Evolutionary conservation across 2,797 vertebrate genomes (phyloP).

Genomic region (Spinibarbus caldwelli): DNA sequence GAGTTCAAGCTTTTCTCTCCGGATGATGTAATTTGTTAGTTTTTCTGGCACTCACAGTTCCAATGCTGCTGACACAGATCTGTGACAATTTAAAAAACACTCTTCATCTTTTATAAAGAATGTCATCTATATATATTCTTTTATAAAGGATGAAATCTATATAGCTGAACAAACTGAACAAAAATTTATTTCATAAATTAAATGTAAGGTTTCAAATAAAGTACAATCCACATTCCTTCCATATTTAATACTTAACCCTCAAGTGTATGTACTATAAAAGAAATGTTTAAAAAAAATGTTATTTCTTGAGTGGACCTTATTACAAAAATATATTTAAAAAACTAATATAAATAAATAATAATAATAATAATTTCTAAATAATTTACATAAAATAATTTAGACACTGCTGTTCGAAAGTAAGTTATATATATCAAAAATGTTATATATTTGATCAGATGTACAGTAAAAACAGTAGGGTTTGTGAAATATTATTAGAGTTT

Average conservation of each 20-base stretch:
- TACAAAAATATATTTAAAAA: too few relatives aligned
- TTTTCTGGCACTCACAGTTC: too few relatives aligned
- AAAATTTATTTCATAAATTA: neutral
- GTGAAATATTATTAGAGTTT: neutral
- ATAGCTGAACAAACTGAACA: neutral
- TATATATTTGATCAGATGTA: neutral
- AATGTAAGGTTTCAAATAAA: neutral
- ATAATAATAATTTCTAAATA: neutral
- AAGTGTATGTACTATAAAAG: too few relatives aligned
- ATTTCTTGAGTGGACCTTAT: too few relatives aligned
- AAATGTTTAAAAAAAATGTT: too few relatives aligned
- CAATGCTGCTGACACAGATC: slow-evolving; percentile 8
- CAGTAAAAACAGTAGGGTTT: neutral
- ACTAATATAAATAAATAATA: too few relatives aligned
- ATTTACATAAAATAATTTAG: neutral
- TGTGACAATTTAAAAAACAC: neutral
- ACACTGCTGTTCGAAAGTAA: neutral
- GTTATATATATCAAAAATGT: neutral
- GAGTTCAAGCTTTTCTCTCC: neutral
- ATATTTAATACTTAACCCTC: too few relatives aligned
- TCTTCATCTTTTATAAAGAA: neutral
- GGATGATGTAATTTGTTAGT: neutral
- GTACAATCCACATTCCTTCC: neutral
- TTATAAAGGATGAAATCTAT: too few relatives aligned
- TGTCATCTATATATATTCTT: too few relatives aligned